Base-by-base conservation (phyloP, 2,113 vertebrate species). In the Todiramphus saurophagus region DNA sequence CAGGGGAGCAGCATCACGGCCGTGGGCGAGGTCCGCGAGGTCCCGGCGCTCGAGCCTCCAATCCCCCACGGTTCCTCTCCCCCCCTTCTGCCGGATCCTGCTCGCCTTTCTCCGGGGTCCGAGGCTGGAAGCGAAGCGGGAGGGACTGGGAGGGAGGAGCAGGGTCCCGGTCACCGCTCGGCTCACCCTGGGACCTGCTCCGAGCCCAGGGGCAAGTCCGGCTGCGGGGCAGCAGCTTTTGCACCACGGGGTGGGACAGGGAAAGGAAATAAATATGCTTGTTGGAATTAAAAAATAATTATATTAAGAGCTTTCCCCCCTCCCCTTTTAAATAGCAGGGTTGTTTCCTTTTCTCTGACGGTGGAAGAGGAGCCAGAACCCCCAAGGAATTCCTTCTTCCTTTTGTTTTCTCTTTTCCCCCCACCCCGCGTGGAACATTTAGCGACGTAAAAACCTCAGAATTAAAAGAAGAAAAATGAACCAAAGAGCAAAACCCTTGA, bases 231-330 rank as follows among this genome's bases (percentile, higher is more conserved):
- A 46, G 44, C 18, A 19, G 44, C 44, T 46, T 46, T 19, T 46
- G 44, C 44, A 46, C 8, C 44, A 8, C 17, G 44, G 18, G 17
- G 41, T 13, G 41, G 9, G 55, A 37, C 70, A 53, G 74, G 90
- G 89, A 66, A 88, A 90, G 95, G 93, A 85, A 96, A 97, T 97
- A 97, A 96, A 96, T 95, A 95, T 19, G 50, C 72, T 92, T 89
- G 80, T 82, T 81, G 31, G 62, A 48, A 87, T 17, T 30, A 55
- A 51, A 85, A 60, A 73, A 82, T 55, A 73, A 83, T 93, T 95
- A 96, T 93, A 94, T 95, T 94, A 94, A 92, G 41, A 94, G 87
- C 83, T 89, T 85, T 62, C 24, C 81, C 63, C 81, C 67, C 81
- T 18, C 44, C 70, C 43, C 53, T 50, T 81, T 91, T 90, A 91